Base-by-base conservation (phyloP, 2,797 vertebrate genomes). In the Pseudocheirus occidentalis region DNA sequence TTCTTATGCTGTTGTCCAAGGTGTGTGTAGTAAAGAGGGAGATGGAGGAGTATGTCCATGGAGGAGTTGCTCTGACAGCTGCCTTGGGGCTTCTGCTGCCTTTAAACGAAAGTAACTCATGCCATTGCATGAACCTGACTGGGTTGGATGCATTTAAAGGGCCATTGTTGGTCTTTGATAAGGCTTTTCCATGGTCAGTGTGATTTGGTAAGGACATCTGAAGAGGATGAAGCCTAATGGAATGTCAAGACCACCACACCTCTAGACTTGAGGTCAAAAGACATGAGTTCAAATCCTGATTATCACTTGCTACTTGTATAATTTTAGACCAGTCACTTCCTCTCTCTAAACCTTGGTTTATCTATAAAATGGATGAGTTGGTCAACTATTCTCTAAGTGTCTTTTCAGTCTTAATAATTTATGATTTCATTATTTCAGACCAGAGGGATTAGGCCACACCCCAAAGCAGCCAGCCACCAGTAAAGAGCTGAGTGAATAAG, bases 41-140 rank as follows among this genome's bases (percentile, higher is more conserved):
- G 94, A 92, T 21, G 90, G 90, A 95, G 13, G 53, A 94, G 3
- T 73, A 21, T n/a, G 50, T 93, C 46, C 50, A 92, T 73, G 91
- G 92, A 92, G 0, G 90, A 9, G 55, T 57, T 58, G 59, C n/a
- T 40, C 56, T 18, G 24, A 66, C 90, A 28, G 56, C 3, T 54
- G 34, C 24, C 50, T 90, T 7, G 46, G 9, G 5, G 28, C 58
- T 58, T 92, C 93, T 91, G 34, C 55, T 91, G 31, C 52, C 53
- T 90, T 94, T 66, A 54, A 34, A 52, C 10, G 50, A n/a, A 40
- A 87, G n/a, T 29, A 52, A 52, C 55, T n/a, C 58, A 29, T 31
- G 10, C 57, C 29, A 4, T 14, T 27, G 57, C 56, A 90, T n/a
- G 46, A 50, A 2, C 21, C 40, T 93, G 52, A 55, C 27, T 18